Conservation (phyloP, 2,888 invertebrate species). For the Acronicta leporina region DNA sequence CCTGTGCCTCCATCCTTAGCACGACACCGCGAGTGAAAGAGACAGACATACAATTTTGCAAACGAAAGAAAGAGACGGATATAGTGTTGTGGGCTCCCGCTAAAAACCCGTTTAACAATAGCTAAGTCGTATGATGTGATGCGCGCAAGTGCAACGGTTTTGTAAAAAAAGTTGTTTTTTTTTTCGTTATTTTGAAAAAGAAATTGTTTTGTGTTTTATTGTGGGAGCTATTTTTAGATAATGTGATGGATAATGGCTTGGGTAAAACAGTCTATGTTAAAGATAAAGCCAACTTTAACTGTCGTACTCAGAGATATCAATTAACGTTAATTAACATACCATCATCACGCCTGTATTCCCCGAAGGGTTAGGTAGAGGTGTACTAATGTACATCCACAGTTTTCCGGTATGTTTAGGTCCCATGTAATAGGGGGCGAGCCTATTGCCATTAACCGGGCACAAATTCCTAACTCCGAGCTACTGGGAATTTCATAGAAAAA, state of each 20-base stretch:
- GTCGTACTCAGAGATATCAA: too few species aligned
- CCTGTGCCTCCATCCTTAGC: slow-evolving; percentile 74
- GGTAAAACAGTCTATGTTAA: slow-evolving; percentile 1
- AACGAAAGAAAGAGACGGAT: slow-evolving; percentile 18
- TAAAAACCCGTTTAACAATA: slow-evolving; percentile 76
- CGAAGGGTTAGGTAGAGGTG: too few species aligned
- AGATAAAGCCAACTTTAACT: too few species aligned
- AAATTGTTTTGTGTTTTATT: slow-evolving; percentile 40
- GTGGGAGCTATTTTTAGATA: slow-evolving; percentile 45
- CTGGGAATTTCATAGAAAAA: too few species aligned
- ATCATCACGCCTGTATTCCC: too few species aligned
- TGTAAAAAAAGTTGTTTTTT: slow-evolving; percentile 45
- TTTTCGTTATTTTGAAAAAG: slow-evolving; percentile 36
- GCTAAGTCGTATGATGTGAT: slow-evolving; percentile 67
- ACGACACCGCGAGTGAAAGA: slow-evolving; percentile 55
- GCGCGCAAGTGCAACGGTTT: slow-evolving; percentile 63
- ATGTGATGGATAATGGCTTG: slow-evolving; percentile 29
- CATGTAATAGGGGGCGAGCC: too few species aligned
- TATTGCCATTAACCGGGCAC: too few species aligned
- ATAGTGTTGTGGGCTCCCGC: slow-evolving; percentile 39
- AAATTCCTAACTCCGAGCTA: too few species aligned
- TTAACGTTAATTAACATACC: too few species aligned
- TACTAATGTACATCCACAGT: too few species aligned
- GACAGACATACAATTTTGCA: slow-evolving; percentile 2
- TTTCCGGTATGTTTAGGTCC: too few species aligned